Evolutionary conservation across 2,797 vertebrate genomes (phyloP).

Genomic region (Poeciliopsis infans): DNA sequence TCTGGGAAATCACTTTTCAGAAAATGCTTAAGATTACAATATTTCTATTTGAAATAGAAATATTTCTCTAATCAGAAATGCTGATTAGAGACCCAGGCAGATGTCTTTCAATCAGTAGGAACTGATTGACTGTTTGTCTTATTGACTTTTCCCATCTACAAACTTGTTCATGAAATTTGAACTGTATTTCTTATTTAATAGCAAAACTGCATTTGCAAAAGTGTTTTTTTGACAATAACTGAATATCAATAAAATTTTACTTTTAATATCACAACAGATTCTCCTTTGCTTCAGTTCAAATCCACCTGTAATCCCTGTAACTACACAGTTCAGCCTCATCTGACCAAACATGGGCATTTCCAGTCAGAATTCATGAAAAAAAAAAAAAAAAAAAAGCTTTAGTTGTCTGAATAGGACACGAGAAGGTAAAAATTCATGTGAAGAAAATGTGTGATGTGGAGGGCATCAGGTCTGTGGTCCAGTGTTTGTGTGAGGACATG

Average conservation of each 20-base stretch:
- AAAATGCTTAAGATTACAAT: not conserved
- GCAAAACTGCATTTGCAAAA: too few species aligned
- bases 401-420: constrained; percentile 21
- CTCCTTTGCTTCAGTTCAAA: not conserved
- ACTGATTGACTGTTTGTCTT: too few species aligned
- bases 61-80: not conserved
- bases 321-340: not conserved
- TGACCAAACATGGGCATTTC: not conserved
- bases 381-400: constrained; percentile 22
- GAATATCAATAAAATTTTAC: not conserved
- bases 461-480: constrained; percentile 22
- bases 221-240: too few species aligned
- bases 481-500: constrained; percentile 19
- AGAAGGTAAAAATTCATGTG: constrained; percentile 6
- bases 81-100: not conserved
- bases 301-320: not conserved
- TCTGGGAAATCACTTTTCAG: not conserved
- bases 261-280: not conserved
- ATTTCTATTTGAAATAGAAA: not conserved
- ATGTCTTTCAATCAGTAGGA: not conserved
- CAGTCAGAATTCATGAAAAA: constrained; percentile 11
- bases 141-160: too few species aligned
- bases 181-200: too few species aligned
- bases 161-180: too few species aligned
- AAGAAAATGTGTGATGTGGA: constrained; percentile 13